These are phyloP conservation scores for Grapholita molesta DNA, from an alignment of 1,140 invertebrate genomes.

Conservation along the genomic window DNA sequence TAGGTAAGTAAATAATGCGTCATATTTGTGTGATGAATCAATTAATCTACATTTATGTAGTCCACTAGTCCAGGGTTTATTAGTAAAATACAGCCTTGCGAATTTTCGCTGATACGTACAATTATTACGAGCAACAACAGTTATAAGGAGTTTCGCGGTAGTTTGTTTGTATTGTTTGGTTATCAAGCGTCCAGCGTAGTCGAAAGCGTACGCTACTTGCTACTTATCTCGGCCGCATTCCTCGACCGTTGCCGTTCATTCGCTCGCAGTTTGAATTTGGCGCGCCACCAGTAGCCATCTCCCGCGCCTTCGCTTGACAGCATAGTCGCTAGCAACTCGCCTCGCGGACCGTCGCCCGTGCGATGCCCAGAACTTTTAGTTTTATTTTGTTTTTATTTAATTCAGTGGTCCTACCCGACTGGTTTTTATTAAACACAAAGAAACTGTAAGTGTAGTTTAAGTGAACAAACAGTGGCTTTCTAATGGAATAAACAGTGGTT, in stretches of 20 bases:
- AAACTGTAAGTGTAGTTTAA: constrained; percentile 5
- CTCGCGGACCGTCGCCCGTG: not conserved
- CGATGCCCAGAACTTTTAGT: constrained; percentile 18
- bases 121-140: constrained; percentile 3
- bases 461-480: not conserved
- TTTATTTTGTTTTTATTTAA: constrained; percentile 64
- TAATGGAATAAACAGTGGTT: constrained; percentile 11
- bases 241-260: constrained; percentile 5
- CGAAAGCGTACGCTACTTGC: constrained; percentile 17
- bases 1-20: not conserved
- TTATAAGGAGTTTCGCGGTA: constrained; percentile 1
- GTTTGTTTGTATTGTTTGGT: constrained; percentile 16
- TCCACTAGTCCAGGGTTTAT: not conserved
- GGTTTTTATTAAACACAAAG: constrained; percentile 12
- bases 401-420: constrained; percentile 30
- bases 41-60: not conserved
- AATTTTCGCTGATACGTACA: not conserved
- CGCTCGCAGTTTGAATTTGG: constrained; percentile 64
- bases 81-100: not conserved
- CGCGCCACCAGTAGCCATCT: constrained; percentile 56
- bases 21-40: not conserved
- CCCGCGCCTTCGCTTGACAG: constrained; percentile 10
- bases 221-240: constrained; percentile 11
- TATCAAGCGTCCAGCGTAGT: constrained; percentile 7
- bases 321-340: not conserved